A percentile compares a stretch with the other conserved stretches of the same genome.
These are phyloP conservation scores for Trichonephila clavata DNA, from an alignment of 1,140 invertebrate genomes.

Conservation along the genomic window DNA sequence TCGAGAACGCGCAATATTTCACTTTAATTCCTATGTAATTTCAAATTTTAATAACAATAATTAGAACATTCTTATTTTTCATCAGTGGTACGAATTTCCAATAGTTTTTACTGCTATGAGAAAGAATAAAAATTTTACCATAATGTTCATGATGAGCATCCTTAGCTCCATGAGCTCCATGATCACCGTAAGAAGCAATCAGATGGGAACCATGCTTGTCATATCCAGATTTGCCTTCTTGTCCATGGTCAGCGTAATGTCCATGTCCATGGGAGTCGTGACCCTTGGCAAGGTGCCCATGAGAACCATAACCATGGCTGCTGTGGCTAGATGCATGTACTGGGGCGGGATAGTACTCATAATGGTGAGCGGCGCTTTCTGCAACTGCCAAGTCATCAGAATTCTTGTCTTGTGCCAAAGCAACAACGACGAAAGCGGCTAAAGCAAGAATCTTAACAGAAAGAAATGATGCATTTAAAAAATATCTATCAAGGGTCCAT, in stretches of 20 bases:
- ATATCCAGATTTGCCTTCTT: slow-evolving; percentile 48
- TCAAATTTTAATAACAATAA: no score
- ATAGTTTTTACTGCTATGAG: not conserved
- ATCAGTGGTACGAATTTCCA: no score
- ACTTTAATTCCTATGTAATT: no score
- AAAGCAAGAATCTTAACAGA: slow-evolving; percentile 1
- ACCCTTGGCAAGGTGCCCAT: slow-evolving; percentile 50
- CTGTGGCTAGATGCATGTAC: not conserved
- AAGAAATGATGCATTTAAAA: not conserved
- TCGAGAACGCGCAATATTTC: no score
- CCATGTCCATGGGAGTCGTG: slow-evolving; percentile 61
- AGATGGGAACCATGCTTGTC: slow-evolving; percentile 66
- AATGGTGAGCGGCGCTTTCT: slow-evolving; percentile 52
- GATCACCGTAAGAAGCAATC: slow-evolving; percentile 60
- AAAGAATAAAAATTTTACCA: not conserved
- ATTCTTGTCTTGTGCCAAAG: not conserved
- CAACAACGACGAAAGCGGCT: not conserved
- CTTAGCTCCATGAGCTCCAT: slow-evolving; percentile 66
- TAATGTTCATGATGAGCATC: slow-evolving; percentile 61
- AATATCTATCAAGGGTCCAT: not conserved
- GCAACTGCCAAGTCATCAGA: slow-evolving; percentile 15
- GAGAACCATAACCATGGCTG: not conserved
- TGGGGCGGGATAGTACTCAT: slow-evolving; percentile 54
- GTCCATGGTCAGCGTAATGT: slow-evolving; percentile 54
- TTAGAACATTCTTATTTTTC: no score